These are phyloP conservation scores for Vanessa cardui DNA, from an alignment of 2,888 invertebrate genomes.

Conservation along the genomic window DNA sequence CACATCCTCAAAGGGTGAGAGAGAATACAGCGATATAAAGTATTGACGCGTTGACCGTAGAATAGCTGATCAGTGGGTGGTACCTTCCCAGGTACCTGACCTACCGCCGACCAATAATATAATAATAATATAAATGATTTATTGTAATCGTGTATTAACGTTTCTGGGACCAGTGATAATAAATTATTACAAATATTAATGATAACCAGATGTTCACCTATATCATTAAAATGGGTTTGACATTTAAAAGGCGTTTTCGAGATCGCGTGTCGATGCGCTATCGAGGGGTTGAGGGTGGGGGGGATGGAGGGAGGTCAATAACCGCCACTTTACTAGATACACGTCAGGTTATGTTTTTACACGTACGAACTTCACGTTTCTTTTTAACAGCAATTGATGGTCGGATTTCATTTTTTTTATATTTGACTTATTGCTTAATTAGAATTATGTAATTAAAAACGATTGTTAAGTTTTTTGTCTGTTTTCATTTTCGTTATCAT, in stretches of 20 bases:
- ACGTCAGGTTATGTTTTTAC: constrained; percentile 34
- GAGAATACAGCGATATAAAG: no score
- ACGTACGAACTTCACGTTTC: constrained; percentile 20
- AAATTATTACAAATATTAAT: neutral
- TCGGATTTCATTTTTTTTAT: constrained; percentile 6
- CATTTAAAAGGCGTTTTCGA: constrained; percentile 32
- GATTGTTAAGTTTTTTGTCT: neutral
- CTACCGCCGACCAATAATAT: no score
- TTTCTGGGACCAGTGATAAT: no score
- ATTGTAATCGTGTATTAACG: no score
- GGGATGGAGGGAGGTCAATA: constrained; percentile 29
- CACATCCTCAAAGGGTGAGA: no score
- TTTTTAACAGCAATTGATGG: constrained; percentile 5
- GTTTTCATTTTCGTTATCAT: neutral
- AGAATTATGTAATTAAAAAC: constrained; percentile 2
- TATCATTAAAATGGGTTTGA: constrained; percentile 14
- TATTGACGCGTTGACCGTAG: no score
- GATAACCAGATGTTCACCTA: neutral
- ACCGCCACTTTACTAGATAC: constrained; percentile 27
- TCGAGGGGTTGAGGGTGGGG: constrained; percentile 14
- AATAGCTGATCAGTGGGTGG: no score
- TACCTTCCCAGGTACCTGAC: no score
- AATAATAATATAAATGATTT: no score
- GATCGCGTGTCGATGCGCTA: constrained; percentile 31
- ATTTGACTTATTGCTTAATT: constrained; percentile 12